Evolutionary conservation across 2,797 vertebrate species (phyloP), one percentile per base, ranked within the genome.

Genomic region (Pagetopsis macropterus): DNA sequence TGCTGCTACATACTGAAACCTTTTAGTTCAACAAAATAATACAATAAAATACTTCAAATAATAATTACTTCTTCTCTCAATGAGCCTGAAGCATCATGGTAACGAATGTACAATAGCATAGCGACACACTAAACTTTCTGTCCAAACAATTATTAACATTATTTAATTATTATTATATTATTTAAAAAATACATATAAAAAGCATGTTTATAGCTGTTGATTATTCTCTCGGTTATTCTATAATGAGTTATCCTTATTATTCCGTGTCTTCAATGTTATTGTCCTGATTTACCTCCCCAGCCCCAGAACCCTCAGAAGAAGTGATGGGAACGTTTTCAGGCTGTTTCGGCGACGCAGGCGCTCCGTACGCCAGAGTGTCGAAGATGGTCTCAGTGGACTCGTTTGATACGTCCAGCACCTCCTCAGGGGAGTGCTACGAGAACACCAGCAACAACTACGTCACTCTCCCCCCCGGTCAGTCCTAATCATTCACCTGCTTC

Each of bases 321-420:
- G 41, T 1, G 4, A 17, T 5, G 0, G 76, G 3, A 50, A 50
- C 0, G 3, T 62, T 69, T 15, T 2, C 1, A 2, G 11, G 11
- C 37, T 14, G 0, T 0, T 40, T 70, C 0, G 31, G 14, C 0
- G 27, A 52, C 0, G 0, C 13, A 4, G 17, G n/a, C 0, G 19
- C 48, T 37, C 52, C 60, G 0, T 57, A 72, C 0, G 13, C 49
- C 44, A 10, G 67, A 75, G 71, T 50, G 45, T 89, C 81, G 1
- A 84, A 52, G 50, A 64, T 87, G 43, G 61, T 5, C 27, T 27
- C 87, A 4, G 83, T 56, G 19, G 89, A 94, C 81, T 92, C 93
- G 0, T 93, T 93, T 45, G 93, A 94, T 0, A 78, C 72, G 6
- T 93, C 91, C 76, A 94, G 90, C 59, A 93, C 92, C 1, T 94